Conservation (phyloP, 2,797 vertebrate genomes). For the Rousettus madagascariensis region DNA sequence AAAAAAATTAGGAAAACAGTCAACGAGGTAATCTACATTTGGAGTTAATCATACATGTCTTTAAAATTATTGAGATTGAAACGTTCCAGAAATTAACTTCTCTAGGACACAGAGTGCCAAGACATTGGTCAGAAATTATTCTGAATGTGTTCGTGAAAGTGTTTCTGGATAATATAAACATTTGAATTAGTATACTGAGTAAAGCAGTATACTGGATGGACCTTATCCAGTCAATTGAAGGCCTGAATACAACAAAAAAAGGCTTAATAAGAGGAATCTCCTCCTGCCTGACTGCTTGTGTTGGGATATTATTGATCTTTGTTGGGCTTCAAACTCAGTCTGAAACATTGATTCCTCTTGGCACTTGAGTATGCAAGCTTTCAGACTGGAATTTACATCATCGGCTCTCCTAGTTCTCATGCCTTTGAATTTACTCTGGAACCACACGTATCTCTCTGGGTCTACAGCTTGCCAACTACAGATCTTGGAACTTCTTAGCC, state of each 20-base stretch:
- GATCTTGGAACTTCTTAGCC: not conserved
- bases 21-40: not conserved
- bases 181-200: not conserved
- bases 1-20: not conserved
- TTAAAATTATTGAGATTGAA: constrained; percentile 1
- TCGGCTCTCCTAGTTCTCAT: not conserved
- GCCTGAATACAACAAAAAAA: too few relatives aligned
- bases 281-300: not conserved
- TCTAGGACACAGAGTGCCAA: too few relatives aligned
- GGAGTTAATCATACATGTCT: not conserved
- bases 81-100: not conserved
- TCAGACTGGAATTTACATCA: not conserved
- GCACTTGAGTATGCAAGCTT: not conserved
- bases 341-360: not conserved
- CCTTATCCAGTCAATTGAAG: not conserved
- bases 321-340: not conserved
- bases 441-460: not conserved
- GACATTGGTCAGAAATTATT: too few relatives aligned
- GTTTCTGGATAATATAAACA: not conserved
- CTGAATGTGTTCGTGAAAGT: not conserved
- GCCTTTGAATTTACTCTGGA: not conserved
- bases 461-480: not conserved
- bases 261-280: too few relatives aligned
- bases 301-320: not conserved
- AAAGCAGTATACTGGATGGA: not conserved